Evolutionary conservation across 2,888 invertebrate species (phyloP), one percentile per base, ranked within the genome.

Genomic region (Noctua fimbriata): DNA sequence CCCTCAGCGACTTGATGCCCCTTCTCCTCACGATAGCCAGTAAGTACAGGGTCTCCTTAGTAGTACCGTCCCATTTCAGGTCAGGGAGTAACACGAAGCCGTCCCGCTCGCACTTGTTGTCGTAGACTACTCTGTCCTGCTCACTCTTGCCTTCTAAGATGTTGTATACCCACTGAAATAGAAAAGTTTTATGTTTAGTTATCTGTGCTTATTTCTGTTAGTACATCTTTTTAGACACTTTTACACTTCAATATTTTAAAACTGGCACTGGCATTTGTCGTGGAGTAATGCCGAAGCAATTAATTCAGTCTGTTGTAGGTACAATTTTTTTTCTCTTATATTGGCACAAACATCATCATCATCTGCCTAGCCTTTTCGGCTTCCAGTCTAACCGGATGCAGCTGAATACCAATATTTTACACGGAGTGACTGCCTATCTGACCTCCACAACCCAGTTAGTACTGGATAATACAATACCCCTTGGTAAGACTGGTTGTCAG

Each of bases 1-100:
- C 99, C 89, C 99, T 97, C 58, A 99, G 91, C 0, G 99, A 99
- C 93, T 98, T 98, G 12, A 99, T 97, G 72, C 97, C 98, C 87
- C 97, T 97, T 85, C 97, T 97, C 87, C 98, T 97, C 0, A 98
- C 97, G 79, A 99, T 98, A 0, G 98, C 99, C 76, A 99, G 95
- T 14, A 99, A 95, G 93, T 99, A 99, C 24, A 99, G 95, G 0
- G 98, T 98, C 91, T 98, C 98, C 32, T 98, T 96, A 28, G 94
- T 95, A 69, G 97, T 94, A 24, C 99, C 98, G 95, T 99, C 98
- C 99, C 99, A 99, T 95, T 99, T 99, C 78, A 99, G 97, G 95
- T 99, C 99, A 0, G 99, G 99, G 1, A 99, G 92, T 24, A 99
- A 94, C 24, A 99, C 97, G 93, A 99, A 99, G 0, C 99, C 99